Percentiles rank a stretch among this genome's conserved stretches.
These are phyloP conservation scores for Synergus umbraculus DNA, from an alignment of 2,888 invertebrate genomes.

Conservation along the genomic window DNA sequence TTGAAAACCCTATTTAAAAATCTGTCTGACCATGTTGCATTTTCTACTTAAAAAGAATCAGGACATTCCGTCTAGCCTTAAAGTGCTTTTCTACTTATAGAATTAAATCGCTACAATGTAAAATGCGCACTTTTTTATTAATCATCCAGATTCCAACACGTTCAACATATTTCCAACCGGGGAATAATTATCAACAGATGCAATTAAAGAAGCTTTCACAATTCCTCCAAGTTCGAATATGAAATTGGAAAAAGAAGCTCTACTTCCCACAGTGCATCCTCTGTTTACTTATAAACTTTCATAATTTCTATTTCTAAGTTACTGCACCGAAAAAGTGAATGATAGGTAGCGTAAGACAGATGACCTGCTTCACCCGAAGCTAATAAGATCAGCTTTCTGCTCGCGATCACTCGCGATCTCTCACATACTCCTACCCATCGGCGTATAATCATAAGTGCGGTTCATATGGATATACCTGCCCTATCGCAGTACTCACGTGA, in stretches of 20 bases:
- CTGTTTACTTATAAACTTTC: background rate
- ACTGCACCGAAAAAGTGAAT: constrained; percentile 10
- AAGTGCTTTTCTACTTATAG: too few relatives aligned
- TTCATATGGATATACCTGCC: constrained; percentile 20
- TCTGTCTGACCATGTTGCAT: background rate
- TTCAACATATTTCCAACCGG: background rate
- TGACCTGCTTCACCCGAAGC: constrained; percentile 2
- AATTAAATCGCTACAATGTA: too few relatives aligned
- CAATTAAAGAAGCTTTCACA: background rate
- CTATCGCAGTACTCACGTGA: constrained; percentile 57
- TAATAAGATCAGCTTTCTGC: constrained; percentile 30
- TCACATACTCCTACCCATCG: constrained; percentile 32
- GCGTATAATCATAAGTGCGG: constrained; percentile 9
- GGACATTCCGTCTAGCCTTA: too few relatives aligned
- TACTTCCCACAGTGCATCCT: background rate
- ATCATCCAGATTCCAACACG: background rate
- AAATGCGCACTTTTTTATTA: too few relatives aligned
- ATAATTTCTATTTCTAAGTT: constrained; percentile 9
- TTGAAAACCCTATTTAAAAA: background rate
- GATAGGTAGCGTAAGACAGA: background rate
- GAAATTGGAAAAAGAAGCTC: background rate
- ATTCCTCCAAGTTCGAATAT: background rate
- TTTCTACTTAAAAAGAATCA: background rate
- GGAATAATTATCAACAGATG: background rate
- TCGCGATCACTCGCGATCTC: constrained; percentile 16